Conservation (phyloP, 2,113 vertebrate species). For the Scophthalmus maximus region DNA sequence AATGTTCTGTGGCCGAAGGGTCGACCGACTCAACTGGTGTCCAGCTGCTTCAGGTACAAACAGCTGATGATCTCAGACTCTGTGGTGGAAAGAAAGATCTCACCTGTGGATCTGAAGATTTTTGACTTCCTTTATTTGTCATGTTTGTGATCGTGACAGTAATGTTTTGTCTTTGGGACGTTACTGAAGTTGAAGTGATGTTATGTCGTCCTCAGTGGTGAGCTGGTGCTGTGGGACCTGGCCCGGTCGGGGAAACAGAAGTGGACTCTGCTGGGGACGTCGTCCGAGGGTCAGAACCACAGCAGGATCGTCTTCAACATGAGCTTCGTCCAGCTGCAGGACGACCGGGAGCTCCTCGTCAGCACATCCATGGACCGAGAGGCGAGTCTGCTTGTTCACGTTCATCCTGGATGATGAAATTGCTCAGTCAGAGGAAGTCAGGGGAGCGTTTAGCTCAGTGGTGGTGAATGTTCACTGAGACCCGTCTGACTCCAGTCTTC, state of each 20-base stretch:
- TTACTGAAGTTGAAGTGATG: too few species aligned
- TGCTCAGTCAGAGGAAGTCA: too few species aligned
- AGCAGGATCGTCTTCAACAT: conserved; percentile 94
- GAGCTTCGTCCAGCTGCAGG: conserved; percentile 82
- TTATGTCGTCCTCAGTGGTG: conserved; percentile 84
- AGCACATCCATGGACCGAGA: conserved; percentile 98
- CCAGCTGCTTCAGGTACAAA: conserved; percentile 89
- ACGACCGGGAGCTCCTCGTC: conserved; percentile 85
- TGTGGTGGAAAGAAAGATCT: too few species aligned
- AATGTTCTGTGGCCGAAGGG: conserved; percentile 89
- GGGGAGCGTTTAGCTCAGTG: neutral
- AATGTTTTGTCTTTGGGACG: too few species aligned
- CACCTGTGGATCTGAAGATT: too few species aligned
- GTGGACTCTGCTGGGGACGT: conserved; percentile 87
- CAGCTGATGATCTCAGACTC: too few species aligned
- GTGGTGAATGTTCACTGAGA: neutral
- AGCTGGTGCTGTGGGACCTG: conserved; percentile 93
- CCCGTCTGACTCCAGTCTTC: neutral
- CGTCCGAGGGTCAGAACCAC: conserved; percentile 92
- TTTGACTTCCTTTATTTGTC: too few species aligned
- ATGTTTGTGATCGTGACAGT: too few species aligned
- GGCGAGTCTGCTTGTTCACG: too few species aligned
- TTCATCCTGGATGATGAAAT: too few species aligned
- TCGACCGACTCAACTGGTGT: conserved; percentile 85
- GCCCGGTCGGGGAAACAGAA: conserved; percentile 86